Evolutionary conservation across 2,113 vertebrate species (phyloP).

Genomic region (Nothocercus nigrocapillus): DNA sequence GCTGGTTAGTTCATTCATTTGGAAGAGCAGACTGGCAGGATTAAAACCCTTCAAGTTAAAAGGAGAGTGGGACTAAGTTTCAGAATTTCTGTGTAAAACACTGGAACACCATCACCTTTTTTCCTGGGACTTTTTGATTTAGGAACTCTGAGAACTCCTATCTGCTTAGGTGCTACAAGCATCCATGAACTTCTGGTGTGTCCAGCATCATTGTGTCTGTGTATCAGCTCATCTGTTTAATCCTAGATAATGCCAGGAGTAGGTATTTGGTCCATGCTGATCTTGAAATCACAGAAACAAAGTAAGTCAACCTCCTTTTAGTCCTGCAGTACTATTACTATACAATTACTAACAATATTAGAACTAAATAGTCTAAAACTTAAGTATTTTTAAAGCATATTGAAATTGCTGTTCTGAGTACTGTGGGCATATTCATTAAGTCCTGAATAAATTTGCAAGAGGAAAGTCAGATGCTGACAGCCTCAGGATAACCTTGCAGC

Average conservation of each 20-base stretch:
- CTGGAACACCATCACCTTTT: neutral
- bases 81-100: neutral
- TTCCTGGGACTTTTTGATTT: neutral
- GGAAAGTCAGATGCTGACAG: neutral
- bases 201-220: neutral
- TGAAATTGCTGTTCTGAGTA: fast-evolving
- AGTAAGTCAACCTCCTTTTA: neutral
- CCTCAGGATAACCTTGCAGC: neutral
- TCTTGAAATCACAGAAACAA: neutral
- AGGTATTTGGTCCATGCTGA: neutral
- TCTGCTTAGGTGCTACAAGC: neutral
- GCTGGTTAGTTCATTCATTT: neutral
- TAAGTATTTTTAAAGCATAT: neutral
- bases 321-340: neutral
- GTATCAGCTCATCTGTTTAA: neutral
- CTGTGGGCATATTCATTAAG: neutral
- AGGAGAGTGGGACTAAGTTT: neutral
- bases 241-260: neutral
- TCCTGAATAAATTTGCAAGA: neutral
- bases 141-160: neutral
- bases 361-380: neutral
- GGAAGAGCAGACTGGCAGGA: neutral
- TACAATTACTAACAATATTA: neutral
- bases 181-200: neutral
- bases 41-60: neutral